Base-by-base conservation (phyloP, 1,140 invertebrate genomes). In the Drosophila biarmipes region DNA sequence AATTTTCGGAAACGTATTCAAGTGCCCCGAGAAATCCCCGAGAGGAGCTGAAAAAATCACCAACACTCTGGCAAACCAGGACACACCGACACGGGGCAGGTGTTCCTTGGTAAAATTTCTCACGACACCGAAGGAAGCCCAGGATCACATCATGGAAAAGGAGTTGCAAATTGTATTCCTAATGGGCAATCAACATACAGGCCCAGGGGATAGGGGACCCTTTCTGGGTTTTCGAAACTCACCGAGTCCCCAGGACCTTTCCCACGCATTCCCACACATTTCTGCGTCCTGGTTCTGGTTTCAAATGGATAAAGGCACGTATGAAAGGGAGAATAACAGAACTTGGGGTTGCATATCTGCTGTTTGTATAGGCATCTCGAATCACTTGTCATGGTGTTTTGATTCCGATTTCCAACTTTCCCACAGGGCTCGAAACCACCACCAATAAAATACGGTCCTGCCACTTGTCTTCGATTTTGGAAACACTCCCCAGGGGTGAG, bases 101-200 rank as follows among this genome's bases (percentile, higher is more conserved):
- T 91, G 90, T 91, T 89, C 80, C 73, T 80, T 74, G 48, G 55
- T 66, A 91, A 91, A 85, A 90, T 91, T 91, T 91, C 90, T 91
- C 90, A 91, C 87, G 90, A 90, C 76, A 63, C 49, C 72, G 62
- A 73, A 69, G 74, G 77, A 64, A 86, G 74, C 76, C 45, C 72
- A 86, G 78, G 82, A 86, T 75, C 62, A 69, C 72, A 40, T 54
- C 48, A 57, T 55, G 74, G 56, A 76, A 89, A 89, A 89, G 84
- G 85, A 89, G 84, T 89, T 75, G 84, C 85, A 89, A 90, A 89
- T 90, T 89, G 84, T 80, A 80, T 71, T 84, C 85, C 84, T 89
- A 89, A 89, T 89, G 80, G 85, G 76, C 84, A 89, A 89, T 90
- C 84, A 77, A 89, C 85, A 89, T 80, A 73, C 75, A 74, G 69